Evolutionary conservation across 2,888 invertebrate species (phyloP), one percentile per base, ranked within the genome.

Genomic region (Metacarcinus magister): DNA sequence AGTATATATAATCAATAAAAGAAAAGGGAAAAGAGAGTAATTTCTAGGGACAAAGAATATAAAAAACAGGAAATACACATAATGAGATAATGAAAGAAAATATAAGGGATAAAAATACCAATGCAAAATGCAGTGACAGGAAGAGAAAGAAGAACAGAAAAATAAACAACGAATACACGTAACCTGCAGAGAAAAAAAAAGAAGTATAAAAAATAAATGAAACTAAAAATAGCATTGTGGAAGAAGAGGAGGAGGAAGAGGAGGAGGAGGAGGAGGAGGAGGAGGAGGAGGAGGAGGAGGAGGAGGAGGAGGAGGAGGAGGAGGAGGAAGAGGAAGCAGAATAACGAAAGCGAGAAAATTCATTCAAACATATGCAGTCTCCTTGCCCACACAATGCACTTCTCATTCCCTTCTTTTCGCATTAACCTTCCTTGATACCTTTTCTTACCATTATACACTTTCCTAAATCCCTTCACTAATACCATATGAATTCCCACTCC

Each of bases 281-380:
- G 19, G 89, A 89, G 89, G 60, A 60, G 60, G 60, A 60, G 60
- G 60, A 60, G 60, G 60, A 67, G 60, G 60, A 67, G 23, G 60
- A 67, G 60, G 60, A 67, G 60, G 60, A 67, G 60, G 5, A 67
- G 60, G 60, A 67, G 60, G 60, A 67, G 19, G 60, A 67, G 23
- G 23, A 67, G 60, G 60, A 67, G 60, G 60, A 67, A 13, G 60
- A 67, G 60, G 60, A 67, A 19, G 60, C 13, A 19, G 60, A 67
- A 19, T 19, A 23, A 23, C 19, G 19, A 19, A 19, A 67, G 23
- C 60, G 19, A 13, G 60, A 13, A 19, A 19, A 67, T 4, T 19
- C 23, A 67, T 23, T 4, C 13, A 67, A 67, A 67, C 13, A 67
- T 48, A 48, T 48, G 48, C 60, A 19, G 60, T 67, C 60, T 67